phyloP scores from a whole-genome alignment of 2,113 vertebrate genomes.

The Toxotes jaculatrix region DNA sequence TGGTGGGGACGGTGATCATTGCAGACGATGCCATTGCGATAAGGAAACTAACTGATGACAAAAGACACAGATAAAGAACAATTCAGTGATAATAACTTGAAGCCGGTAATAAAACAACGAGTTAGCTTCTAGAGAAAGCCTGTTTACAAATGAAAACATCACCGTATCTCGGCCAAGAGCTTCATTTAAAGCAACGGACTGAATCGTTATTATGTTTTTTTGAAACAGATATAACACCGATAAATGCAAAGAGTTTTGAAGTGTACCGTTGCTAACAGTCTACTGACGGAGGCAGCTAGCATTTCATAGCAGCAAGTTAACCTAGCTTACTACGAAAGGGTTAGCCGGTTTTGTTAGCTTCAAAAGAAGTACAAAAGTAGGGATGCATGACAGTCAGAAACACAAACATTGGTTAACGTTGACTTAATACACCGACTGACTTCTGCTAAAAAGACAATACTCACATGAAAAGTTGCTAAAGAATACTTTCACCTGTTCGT shows the following conservation, averaged over 20 bases:
- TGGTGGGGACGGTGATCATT: constrained; percentile 91
- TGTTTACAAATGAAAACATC: background rate
- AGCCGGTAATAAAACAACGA: background rate
- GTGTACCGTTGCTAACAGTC: background rate
- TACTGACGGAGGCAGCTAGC: constrained; percentile 38
- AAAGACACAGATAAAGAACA: background rate
- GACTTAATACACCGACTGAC: background rate
- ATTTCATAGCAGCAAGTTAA: constrained; percentile 49
- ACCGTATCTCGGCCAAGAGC: background rate
- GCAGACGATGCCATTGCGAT: constrained; percentile 87
- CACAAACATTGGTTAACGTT: background rate
- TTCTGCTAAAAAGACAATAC: background rate
- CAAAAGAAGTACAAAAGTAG: constrained; percentile 63
- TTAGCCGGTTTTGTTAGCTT: constrained; percentile 54
- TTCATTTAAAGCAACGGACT: background rate
- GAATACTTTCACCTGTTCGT: constrained; percentile 71
- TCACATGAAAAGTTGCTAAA: constrained; percentile 42
- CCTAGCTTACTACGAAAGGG: constrained; percentile 46
- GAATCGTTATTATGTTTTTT: background rate
- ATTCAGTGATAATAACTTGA: constrained; percentile 22
- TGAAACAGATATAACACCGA: background rate
- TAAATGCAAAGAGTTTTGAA: background rate
- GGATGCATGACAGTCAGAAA: background rate
- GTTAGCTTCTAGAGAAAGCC: constrained; percentile 5
- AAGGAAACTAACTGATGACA: background rate